Evolutionary conservation across 2,113 vertebrate species (phyloP), one percentile per base, ranked within the genome.

Genomic region (Sminthopsis crassicaudata): DNA sequence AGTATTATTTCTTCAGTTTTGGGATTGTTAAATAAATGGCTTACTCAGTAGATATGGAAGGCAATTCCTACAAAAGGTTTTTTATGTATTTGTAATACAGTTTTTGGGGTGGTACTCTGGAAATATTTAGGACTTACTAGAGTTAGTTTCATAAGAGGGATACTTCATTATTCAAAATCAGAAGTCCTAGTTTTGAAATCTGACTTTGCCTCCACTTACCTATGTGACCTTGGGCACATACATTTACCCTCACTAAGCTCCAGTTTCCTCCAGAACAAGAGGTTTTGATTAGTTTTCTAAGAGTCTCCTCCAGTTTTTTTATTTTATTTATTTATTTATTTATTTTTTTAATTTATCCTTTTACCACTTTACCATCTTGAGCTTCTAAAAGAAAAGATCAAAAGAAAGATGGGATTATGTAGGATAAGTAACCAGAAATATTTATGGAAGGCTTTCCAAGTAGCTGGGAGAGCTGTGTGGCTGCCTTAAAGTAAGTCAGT

Each of bases 1-100:
- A 99, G 99, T 98, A 97, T 60, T 53, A 6, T 1, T 2, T 0
- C 51, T 46, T 19, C 48, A 50, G 1, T 84, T 11, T 12, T 11
- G 84, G n/a, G 4, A 1, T 94, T 93, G 92, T 90, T 51, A 16
- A 19, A 50, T 57, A 48, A 90, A 53, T 48, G 22, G n/a, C 24
- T 51, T 27, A 1, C 8, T 90, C 36, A 88, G 46, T 89, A n/a
- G 50, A 30, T 89, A 42, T 90, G 92, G 46, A 92, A 54, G 52
- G 67, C 90, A 50, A 3, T 93, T 90, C 93, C 89, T 54, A 53
- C 24, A 46, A 24, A 46, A 30, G 30, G 14, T n/a, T 12, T 12
- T 89, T 89, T 90, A 7, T 24, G 3, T 52, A 88, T 91, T 93
- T 90, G 53, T 67, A 50, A 26, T 8, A 42, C 0, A 60, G 84